phyloP scores from a whole-genome alignment of 2,888 invertebrate genomes.

The Himalopsyche kuldschensis region DNA sequence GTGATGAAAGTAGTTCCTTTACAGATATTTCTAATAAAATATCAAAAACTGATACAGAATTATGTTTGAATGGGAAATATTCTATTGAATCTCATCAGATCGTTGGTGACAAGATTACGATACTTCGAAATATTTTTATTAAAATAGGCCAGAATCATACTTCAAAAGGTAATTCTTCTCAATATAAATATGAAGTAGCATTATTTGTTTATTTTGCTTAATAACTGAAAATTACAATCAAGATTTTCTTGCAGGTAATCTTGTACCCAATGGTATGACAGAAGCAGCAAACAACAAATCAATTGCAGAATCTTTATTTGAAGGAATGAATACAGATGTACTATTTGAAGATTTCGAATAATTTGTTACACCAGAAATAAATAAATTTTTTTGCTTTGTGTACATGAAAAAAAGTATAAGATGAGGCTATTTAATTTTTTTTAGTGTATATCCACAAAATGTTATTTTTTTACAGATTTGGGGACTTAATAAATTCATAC shows the following conservation, averaged over 20 bases:
- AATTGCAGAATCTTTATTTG: conserved; percentile 18
- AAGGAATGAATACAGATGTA: conserved; percentile 23
- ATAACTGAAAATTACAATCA: too few relatives aligned
- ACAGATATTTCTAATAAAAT: conserved; percentile 1
- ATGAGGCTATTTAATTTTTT: too few relatives aligned
- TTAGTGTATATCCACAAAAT: too few relatives aligned
- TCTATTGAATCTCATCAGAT: background rate
- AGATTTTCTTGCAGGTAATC: too few relatives aligned
- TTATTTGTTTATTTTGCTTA: too few relatives aligned
- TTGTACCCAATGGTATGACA: background rate
- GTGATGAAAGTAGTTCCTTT: conserved; percentile 41
- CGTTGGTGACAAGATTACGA: conserved; percentile 11
- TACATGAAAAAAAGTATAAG: too few relatives aligned
- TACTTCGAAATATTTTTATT: conserved; percentile 16
- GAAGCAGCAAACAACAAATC: conserved; percentile 8
- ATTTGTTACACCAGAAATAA: background rate
- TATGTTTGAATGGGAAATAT: background rate
- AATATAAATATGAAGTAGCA: too few relatives aligned
- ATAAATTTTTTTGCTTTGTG: too few relatives aligned
- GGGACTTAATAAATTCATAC: too few relatives aligned
- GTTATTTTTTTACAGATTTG: too few relatives aligned
- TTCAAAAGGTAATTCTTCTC: background rate
- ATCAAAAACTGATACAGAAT: background rate
- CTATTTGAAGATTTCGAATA: conserved; percentile 26
- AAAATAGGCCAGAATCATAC: background rate